Base-by-base conservation (phyloP, 1,140 invertebrate genomes). In the Drosophila trapezifrons region DNA sequence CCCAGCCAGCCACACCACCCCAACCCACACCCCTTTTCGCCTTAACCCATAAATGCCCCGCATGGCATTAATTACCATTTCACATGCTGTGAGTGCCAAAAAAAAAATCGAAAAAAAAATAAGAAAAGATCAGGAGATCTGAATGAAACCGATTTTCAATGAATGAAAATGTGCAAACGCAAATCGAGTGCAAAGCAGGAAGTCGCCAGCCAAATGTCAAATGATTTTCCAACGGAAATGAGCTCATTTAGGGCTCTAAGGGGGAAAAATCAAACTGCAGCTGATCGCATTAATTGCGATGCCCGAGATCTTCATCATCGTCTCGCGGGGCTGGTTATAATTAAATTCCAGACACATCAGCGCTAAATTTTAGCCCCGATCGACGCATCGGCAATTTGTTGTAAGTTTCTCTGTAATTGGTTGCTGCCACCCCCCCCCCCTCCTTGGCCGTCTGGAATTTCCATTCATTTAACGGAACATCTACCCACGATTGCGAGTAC, bases 61-160 rank as follows among this genome's bases (percentile, higher is more conserved):
- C 65, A 54, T 74, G 76, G 77, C 70, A 74, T 83, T 87, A 87
- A 87, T 87, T 87, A 75, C 72, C 72, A 74, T 83, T 86, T 87
- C 81, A 52, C 86, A 86, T 86, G 86, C 86, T 90, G 82, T 60
- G 86, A 81, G 78, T 81, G 82, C 82, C 86, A 82, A 86, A 86
- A 85, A 58, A 18, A 74, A 64, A 42, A 43, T 29, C 5, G 10
- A 6, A 52, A 29, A 29, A 15, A 15, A 57, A 62, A 76, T 32
- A 2, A 1, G n/a, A 18, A 29, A 4, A 52, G 49, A 59, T 49
- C 22, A 58, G 15, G 17, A 57, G 52, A 45, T 52, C 49, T 80
- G 85, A 90, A 90, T 90, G 85, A 86, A 54, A 78, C 57, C 52
- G 46, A 80, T 67, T 84, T 67, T 71, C 69, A 71, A 87, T 86